These are phyloP conservation scores for Phoenoteleia sp. DNA, from an alignment of 2,888 invertebrate genomes.

Conservation along the genomic window DNA sequence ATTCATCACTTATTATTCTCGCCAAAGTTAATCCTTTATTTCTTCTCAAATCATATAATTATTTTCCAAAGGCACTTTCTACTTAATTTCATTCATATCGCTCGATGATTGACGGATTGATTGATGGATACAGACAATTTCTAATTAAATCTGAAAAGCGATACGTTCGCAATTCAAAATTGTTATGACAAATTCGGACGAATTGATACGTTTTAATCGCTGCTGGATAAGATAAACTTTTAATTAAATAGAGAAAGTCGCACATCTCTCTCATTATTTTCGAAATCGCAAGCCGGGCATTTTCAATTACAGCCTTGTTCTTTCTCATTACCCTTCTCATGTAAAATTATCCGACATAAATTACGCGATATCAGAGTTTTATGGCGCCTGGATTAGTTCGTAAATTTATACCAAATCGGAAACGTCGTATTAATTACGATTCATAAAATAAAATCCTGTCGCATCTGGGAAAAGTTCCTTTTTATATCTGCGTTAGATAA, in stretches of 20 bases:
- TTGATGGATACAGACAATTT: slow-evolving; percentile 9
- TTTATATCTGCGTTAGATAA: no score
- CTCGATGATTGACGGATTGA: slow-evolving; percentile 1
- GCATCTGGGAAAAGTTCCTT: no score
- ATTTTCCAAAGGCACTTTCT: slow-evolving; percentile 13
- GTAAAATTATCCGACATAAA: background rate
- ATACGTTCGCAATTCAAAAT: background rate
- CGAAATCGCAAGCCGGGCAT: background rate
- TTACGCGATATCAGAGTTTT: no score
- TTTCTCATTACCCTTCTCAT: background rate
- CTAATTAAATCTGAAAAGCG: slow-evolving; percentile 20
- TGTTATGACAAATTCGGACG: slow-evolving; percentile 15
- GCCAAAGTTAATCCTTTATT: background rate
- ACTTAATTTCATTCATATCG: slow-evolving; percentile 8
- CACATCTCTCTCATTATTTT: background rate
- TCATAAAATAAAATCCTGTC: no score
- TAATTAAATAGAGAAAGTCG: slow-evolving; percentile 34
- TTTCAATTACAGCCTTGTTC: slow-evolving; percentile 29
- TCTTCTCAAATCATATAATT: slow-evolving; percentile 8
- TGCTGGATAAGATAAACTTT: slow-evolving; percentile 16
- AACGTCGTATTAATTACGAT: no score
- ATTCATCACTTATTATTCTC: background rate
- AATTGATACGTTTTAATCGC: background rate
- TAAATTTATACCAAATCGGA: no score
- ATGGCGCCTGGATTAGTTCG: no score